Evolutionary conservation across 1,140 invertebrate species (phyloP).

Genomic region (Reticulitermes speratus): DNA sequence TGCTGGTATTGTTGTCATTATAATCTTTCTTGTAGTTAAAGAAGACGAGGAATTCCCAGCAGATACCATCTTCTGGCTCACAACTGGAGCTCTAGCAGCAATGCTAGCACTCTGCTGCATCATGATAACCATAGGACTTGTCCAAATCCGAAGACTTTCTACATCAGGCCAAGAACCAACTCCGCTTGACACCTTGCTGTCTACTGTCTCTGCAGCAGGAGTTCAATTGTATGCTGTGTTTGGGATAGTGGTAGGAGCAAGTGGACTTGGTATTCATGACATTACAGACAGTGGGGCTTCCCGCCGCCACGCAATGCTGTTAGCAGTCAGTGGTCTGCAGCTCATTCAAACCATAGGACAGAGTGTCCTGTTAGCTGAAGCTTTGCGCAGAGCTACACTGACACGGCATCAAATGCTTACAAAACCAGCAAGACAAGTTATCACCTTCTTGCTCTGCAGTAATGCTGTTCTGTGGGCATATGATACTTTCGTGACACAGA

Average conservation of each 20-base stretch:
- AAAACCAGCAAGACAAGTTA: constrained; percentile 64
- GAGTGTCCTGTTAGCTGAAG: constrained; percentile 62
- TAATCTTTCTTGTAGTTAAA: constrained; percentile 64
- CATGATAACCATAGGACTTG: constrained; percentile 44
- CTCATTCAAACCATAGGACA: constrained; percentile 52
- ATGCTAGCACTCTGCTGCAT: constrained; percentile 47
- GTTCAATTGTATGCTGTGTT: constrained; percentile 60
- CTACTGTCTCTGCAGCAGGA: constrained; percentile 47
- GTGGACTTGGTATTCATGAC: constrained; percentile 47
- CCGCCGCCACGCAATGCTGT: constrained; percentile 49
- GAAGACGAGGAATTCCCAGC: constrained; percentile 55
- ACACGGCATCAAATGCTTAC: constrained; percentile 54
- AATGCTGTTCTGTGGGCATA: constrained; percentile 70
- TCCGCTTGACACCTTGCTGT: constrained; percentile 45
- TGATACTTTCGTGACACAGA: constrained; percentile 67
- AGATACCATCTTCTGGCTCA: constrained; percentile 50
- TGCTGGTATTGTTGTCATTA: constrained; percentile 59
- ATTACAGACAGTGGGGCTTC: constrained; percentile 46
- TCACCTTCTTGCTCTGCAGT: constrained; percentile 66
- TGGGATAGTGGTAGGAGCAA: constrained; percentile 53
- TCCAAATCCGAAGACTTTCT: constrained; percentile 54
- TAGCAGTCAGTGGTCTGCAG: constrained; percentile 51
- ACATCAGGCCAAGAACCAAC: constrained; percentile 46
- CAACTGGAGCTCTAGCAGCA: constrained; percentile 49
- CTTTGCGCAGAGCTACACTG: constrained; percentile 54